Conservation (phyloP, 2,888 invertebrate species). For the Sesamia inferens region DNA sequence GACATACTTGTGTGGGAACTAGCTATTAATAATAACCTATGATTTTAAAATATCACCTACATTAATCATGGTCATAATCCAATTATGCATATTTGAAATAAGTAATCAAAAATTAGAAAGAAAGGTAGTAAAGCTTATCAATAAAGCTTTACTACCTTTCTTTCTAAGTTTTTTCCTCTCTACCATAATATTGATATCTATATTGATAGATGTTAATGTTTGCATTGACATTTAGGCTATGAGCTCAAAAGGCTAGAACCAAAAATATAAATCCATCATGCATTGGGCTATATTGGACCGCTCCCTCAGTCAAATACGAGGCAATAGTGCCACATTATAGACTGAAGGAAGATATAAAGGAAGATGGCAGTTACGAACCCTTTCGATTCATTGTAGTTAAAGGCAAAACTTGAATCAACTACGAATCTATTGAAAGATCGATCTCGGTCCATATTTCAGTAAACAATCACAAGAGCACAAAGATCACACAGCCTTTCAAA, state of each 20-base stretch:
- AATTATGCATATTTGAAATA: neutral
- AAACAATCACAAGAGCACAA: neutral
- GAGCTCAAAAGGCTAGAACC: neutral
- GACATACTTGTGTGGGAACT: neutral
- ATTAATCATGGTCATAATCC: neutral
- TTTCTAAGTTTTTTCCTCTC: too few relatives aligned
- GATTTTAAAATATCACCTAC: neutral
- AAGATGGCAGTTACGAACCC: neutral
- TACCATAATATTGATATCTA: too few relatives aligned
- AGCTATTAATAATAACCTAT: neutral
- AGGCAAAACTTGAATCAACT: neutral
- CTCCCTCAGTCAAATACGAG: neutral
- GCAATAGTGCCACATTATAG: neutral
- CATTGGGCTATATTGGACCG: neutral
- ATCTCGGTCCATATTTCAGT: neutral
- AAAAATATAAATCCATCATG: neutral
- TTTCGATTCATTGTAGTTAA: neutral
- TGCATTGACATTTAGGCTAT: too few relatives aligned
- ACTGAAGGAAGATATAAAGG: too few relatives aligned
- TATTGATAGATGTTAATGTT: neutral
- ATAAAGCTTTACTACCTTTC: too few relatives aligned
- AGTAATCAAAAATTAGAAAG: neutral
- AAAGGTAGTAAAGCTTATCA: neutral
- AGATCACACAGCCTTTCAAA: neutral
- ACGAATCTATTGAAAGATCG: neutral